A percentile compares a stretch with the other conserved stretches of the same genome.
Evolutionary conservation across 2,888 invertebrate genomes (phyloP).

Genomic region (Acutogordius australiensis): DNA sequence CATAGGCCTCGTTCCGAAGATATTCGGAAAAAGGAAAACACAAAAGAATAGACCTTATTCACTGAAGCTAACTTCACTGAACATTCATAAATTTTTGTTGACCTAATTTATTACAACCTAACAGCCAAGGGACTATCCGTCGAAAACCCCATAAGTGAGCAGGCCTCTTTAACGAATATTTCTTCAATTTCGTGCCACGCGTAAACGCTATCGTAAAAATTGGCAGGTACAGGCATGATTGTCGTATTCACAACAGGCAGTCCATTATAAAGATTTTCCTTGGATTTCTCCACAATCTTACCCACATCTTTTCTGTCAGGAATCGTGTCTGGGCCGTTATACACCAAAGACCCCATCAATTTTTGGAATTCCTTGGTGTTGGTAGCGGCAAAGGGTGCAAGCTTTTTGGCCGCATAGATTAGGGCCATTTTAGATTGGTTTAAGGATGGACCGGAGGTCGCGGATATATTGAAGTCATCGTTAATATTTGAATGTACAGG

Average conservation of each 20-base stretch:
- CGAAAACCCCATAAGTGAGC: conserved; percentile 55
- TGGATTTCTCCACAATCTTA: neutral
- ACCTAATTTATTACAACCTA: too few relatives aligned
- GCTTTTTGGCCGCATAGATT: conserved; percentile 3
- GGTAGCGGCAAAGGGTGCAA: neutral
- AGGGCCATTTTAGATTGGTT: neutral
- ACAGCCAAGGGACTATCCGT: conserved; percentile 48
- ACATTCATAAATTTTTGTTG: too few relatives aligned
- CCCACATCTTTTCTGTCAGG: neutral
- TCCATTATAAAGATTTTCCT: neutral
- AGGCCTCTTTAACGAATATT: conserved; percentile 65
- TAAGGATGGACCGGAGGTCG: neutral
- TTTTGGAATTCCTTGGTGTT: neutral
- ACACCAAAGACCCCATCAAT: neutral
- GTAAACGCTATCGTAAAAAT: conserved; percentile 29
- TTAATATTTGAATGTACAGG: neutral
- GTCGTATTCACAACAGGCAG: neutral
- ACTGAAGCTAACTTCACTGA: too few relatives aligned
- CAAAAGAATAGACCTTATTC: too few relatives aligned
- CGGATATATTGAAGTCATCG: neutral
- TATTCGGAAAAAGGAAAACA: too few relatives aligned
- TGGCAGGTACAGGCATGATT: too few relatives aligned
- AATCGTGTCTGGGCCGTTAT: neutral
- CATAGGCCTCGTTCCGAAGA: too few relatives aligned
- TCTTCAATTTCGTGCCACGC: conserved; percentile 60